These are phyloP conservation scores for Tupiocoris notatus DNA, from an alignment of 2,888 invertebrate species.

Conservation along the genomic window DNA sequence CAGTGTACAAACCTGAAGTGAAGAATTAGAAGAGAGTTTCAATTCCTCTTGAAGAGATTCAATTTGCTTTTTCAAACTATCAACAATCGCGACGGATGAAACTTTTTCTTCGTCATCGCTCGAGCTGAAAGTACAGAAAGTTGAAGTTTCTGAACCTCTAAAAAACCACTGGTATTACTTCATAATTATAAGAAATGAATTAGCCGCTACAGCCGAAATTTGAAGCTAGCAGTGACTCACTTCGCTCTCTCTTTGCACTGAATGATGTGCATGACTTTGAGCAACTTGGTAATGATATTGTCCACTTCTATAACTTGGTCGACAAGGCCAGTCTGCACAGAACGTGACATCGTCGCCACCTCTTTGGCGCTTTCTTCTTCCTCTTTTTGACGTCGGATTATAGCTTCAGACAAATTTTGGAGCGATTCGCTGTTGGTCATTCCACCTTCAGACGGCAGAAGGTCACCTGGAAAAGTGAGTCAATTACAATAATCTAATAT, in stretches of 20 bases:
- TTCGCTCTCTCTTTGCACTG: constrained; percentile 31
- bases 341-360: constrained; percentile 52
- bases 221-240: too few relatives aligned
- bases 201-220: too few relatives aligned
- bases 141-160: too few relatives aligned
- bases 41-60: constrained; percentile 21
- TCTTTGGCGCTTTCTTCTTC: constrained; percentile 51
- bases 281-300: constrained; percentile 69
- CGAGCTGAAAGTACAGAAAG: constrained; percentile 1
- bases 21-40: constrained; percentile 22
- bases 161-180: too few relatives aligned
- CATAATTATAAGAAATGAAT: too few relatives aligned
- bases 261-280: constrained; percentile 59
- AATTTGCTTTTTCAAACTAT: constrained; percentile 24
- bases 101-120: constrained; percentile 5
- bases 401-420: constrained; percentile 75
- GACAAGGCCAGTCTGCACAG: constrained; percentile 63
- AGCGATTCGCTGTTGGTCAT: constrained; percentile 63
- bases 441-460: constrained; percentile 27
- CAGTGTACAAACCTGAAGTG: constrained; percentile 29
- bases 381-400: constrained; percentile 68
- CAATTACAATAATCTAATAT: neutral
- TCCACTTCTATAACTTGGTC: constrained; percentile 75
- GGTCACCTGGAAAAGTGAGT: constrained; percentile 7
- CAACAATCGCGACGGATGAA: neutral